Evolutionary conservation across 2,113 vertebrate genomes (phyloP), one percentile per base, ranked within the genome.

Genomic region (Psettodes erumei): DNA sequence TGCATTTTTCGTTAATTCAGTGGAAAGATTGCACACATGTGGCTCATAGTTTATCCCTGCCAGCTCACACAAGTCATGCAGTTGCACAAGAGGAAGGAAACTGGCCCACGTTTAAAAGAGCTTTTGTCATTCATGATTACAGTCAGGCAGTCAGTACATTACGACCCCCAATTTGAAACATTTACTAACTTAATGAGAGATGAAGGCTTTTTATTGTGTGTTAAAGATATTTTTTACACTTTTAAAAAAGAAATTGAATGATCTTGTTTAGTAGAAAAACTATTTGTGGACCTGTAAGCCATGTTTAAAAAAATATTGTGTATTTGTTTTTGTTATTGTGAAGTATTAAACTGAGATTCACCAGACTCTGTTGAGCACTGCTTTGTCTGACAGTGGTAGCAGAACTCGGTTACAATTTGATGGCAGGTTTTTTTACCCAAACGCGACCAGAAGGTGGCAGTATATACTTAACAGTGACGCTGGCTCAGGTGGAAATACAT

Each of bases 131-230:
- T 63, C 21, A 59, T 19, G 30, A 25, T 47, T 61, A 25, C 48
- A 59, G 11, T 55, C 16, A 23, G 8, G 16, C n/a, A n/a, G n/a
- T 75, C 3, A 54, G 1, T 45, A 40, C n/a, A n/a, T 58, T 9
- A 23, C 58, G 18, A 62, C 16, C 53, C 67, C 27, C 42, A 81
- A 88, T 79, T 65, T 54, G 8, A 73, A 55, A 79, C 25, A 19
- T 77, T 78, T 79, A 79, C 85, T 88, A 84, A 85, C 11, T 79
- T 75, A 50, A 83, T 55, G 23, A 64, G 27, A 86, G 30, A 88
- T 89, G 85, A 93, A 88, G 82, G 63, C 33, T 90, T 90, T 85
- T 81, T 77, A 59, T 68, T 78, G 32, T 74, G 67, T 82, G 67
- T 82, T 56, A 66, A 63, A 63, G 62, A 58, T 87, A 50, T 82